Evolutionary conservation across 1,140 invertebrate genomes (phyloP).

Genomic region (Drosophila azteca): DNA sequence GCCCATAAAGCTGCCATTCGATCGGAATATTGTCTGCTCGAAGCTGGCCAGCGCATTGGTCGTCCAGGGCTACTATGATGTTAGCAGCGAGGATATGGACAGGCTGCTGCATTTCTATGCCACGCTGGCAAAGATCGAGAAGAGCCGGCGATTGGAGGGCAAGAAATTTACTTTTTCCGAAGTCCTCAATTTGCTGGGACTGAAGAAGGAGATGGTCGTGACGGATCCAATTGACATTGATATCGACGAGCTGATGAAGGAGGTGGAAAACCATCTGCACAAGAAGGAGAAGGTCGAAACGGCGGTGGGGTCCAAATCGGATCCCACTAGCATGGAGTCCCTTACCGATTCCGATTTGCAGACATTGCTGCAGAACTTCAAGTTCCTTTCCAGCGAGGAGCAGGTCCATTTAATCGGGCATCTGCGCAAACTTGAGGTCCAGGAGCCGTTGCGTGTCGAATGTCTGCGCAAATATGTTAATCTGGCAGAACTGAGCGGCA

Average conservation of each 20-base stretch:
- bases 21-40: conserved; percentile 86
- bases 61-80: conserved; percentile 90
- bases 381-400: conserved; percentile 89
- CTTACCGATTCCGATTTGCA: conserved; percentile 90
- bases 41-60: conserved; percentile 91
- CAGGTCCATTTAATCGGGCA: conserved; percentile 91
- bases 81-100: conserved; percentile 90
- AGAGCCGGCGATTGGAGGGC: conserved; percentile 23
- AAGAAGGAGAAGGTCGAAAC: conserved; percentile 15
- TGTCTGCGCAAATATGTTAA: conserved; percentile 88
- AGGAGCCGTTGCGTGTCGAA: conserved; percentile 89
- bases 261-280: conserved; percentile 63
- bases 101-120: conserved; percentile 90
- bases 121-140: conserved; percentile 84
- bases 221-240: conserved; percentile 44
- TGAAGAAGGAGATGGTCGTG: neutral
- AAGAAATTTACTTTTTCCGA: conserved; percentile 46
- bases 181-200: conserved; percentile 17
- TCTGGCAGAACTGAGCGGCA: conserved; percentile 83
- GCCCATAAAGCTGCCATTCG: conserved; percentile 58
- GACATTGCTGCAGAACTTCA: conserved; percentile 90
- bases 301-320: neutral
- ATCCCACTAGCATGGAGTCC: conserved; percentile 86
- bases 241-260: conserved; percentile 57
- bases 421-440: conserved; percentile 90